Conservation (phyloP, 2,888 invertebrate genomes). For the Abrostola tripartita region DNA sequence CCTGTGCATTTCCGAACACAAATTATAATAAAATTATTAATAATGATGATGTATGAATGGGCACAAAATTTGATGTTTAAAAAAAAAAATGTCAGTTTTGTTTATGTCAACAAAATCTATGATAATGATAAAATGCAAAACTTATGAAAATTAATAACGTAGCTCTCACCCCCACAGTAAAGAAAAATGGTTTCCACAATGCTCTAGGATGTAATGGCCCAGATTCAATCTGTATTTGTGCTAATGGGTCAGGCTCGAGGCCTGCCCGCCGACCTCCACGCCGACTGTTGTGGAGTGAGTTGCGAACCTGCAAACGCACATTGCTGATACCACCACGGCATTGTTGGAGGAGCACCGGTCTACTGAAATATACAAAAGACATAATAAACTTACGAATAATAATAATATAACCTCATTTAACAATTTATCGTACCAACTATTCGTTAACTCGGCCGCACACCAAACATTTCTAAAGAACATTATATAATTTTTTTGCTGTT, state of each 20-base stretch:
- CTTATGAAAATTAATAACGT: conserved; percentile 5
- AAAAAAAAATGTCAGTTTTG: too few species aligned
- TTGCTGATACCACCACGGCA: conserved; percentile 54
- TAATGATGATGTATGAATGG: too few species aligned
- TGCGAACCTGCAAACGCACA: conserved; percentile 70
- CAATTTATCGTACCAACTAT: conserved; percentile 70
- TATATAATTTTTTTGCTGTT: conserved; percentile 60
- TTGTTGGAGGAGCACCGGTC: conserved; percentile 62
- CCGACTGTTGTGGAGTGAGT: conserved; percentile 76
- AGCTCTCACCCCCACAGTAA: conserved; percentile 89
- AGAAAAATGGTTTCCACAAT: conserved; percentile 89
- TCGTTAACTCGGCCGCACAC: conserved; percentile 75
- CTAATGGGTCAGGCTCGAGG: conserved; percentile 76
- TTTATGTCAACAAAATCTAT: too few species aligned
- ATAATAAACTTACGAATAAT: conserved; percentile 28
- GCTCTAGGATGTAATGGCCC: conserved; percentile 79
- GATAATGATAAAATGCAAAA: conserved; percentile 1
- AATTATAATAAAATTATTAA: too few species aligned
- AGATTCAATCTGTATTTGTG: conserved; percentile 76
- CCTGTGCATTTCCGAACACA: too few species aligned
- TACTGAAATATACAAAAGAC: conserved; percentile 58
- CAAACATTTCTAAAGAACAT: conserved; percentile 83
- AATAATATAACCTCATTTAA: conserved; percentile 25
- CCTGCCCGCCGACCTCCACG: conserved; percentile 64
- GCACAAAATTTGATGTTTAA: too few species aligned